phyloP scores from a whole-genome alignment of 2,888 invertebrate species.

The Nomada flava region DNA sequence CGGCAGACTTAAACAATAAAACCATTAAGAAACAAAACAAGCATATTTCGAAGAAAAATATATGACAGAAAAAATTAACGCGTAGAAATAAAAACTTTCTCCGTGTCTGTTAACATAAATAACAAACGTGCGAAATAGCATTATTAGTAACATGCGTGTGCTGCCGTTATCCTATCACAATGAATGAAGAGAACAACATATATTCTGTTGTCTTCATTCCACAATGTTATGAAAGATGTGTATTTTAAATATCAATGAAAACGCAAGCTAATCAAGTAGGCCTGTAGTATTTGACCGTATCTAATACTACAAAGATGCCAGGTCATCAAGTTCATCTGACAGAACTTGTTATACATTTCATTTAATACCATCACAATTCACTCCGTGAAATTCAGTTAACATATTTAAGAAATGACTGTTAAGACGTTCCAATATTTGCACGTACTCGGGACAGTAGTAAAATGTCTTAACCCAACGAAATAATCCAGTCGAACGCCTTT shows the following conservation, averaged over 20 bases:
- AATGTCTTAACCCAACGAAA: too few relatives aligned
- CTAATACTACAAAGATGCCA: background rate
- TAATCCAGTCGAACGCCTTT: too few relatives aligned
- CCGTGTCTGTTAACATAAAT: too few relatives aligned
- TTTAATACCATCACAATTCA: background rate
- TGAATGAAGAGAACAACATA: background rate
- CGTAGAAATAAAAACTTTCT: background rate
- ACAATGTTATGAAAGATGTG: background rate
- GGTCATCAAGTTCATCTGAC: conserved; percentile 32
- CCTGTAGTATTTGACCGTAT: conserved; percentile 14
- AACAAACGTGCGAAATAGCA: background rate
- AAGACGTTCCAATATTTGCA: background rate
- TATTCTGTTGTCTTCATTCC: background rate
- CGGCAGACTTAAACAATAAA: too few relatives aligned
- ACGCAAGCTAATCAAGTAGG: conserved; percentile 4
- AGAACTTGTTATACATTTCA: conserved; percentile 4
- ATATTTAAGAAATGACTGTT: background rate
- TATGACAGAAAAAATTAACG: background rate
- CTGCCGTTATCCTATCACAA: background rate
- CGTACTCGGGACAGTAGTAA: too few relatives aligned
- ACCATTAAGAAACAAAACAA: background rate
- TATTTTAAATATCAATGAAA: conserved; percentile 17
- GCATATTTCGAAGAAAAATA: too few relatives aligned
- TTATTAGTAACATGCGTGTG: background rate
- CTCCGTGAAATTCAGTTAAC: background rate